Conservation (phyloP, 2,888 invertebrate genomes). For the Diaperis boleti region DNA sequence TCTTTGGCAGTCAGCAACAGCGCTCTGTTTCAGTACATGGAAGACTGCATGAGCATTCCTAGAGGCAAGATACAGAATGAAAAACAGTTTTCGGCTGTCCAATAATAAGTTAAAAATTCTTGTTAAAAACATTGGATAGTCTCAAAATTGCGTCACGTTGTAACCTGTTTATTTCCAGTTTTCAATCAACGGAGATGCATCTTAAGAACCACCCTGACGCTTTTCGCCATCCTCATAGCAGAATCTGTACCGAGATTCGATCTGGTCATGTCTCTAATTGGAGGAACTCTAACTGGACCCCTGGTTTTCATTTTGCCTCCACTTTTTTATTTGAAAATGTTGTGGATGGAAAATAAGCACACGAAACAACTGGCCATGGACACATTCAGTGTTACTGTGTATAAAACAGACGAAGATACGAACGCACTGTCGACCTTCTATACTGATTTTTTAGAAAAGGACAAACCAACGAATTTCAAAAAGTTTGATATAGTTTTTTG, state of each 20-base stretch:
- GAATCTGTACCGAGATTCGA: slow-evolving; percentile 89
- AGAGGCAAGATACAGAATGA: slow-evolving; percentile 79
- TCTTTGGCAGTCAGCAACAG: slow-evolving; percentile 84
- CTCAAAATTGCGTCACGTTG: no score
- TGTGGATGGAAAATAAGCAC: slow-evolving; percentile 67
- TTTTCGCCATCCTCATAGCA: slow-evolving; percentile 80
- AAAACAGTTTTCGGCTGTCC: no score
- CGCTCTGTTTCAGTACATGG: slow-evolving; percentile 85
- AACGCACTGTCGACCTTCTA: background rate
- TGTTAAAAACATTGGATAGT: no score
- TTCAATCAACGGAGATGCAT: slow-evolving; percentile 81
- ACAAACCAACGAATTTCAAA: slow-evolving; percentile 29
- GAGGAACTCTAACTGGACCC: slow-evolving; percentile 86
- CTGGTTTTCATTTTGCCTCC: slow-evolving; percentile 88
- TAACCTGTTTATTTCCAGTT: no score
- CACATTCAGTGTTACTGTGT: slow-evolving; percentile 45
- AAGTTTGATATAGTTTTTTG: slow-evolving; percentile 59
- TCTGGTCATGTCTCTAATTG: slow-evolving; percentile 86
- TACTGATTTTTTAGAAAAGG: slow-evolving; percentile 1
- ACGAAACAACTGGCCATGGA: slow-evolving; percentile 50
- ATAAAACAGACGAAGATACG: slow-evolving; percentile 21
- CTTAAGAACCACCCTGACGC: slow-evolving; percentile 77
- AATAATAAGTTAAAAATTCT: no score
- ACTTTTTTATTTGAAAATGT: slow-evolving; percentile 80
- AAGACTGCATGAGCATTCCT: slow-evolving; percentile 80